Percentiles rank a stretch among this genome's conserved stretches.
These are phyloP conservation scores for Alloplasta piceator DNA, from an alignment of 2,888 invertebrate species.

Conservation along the genomic window DNA sequence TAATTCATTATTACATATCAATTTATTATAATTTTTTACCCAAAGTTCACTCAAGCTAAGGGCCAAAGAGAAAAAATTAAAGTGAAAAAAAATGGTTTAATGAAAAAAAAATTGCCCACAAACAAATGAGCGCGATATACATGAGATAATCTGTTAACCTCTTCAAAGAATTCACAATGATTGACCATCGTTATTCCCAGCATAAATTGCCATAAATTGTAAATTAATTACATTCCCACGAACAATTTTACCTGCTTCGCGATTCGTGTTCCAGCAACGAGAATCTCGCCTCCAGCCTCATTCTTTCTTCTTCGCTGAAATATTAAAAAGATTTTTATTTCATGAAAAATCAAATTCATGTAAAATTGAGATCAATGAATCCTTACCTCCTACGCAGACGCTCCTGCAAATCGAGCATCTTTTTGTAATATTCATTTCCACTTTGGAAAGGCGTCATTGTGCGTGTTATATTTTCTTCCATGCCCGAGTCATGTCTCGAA, in stretches of 20 bases:
- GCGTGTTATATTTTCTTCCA: conserved; percentile 7
- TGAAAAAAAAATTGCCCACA: no score
- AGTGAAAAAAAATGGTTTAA: no score
- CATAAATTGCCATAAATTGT: no score
- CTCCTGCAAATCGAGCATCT: conserved; percentile 80
- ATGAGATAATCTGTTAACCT: no score
- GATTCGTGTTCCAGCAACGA: conserved; percentile 77
- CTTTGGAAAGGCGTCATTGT: conserved; percentile 74
- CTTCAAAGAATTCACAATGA: no score
- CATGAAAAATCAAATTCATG: background rate
- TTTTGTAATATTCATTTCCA: conserved; percentile 76
- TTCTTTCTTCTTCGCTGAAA: conserved; percentile 79
- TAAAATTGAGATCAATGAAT: background rate
- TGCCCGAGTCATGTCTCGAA: conserved; percentile 43
- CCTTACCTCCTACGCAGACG: conserved; percentile 78
- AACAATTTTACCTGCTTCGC: conserved; percentile 74
- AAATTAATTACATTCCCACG: no score
- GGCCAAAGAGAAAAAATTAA: no score
- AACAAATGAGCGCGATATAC: no score
- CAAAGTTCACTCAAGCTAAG: no score
- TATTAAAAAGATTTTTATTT: conserved; percentile 41
- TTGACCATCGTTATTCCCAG: no score
- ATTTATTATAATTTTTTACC: no score
- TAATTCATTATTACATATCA: no score
- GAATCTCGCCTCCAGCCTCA: conserved; percentile 79